Conservation (phyloP, 2,888 invertebrate species). For the Pyrrhia umbra region DNA sequence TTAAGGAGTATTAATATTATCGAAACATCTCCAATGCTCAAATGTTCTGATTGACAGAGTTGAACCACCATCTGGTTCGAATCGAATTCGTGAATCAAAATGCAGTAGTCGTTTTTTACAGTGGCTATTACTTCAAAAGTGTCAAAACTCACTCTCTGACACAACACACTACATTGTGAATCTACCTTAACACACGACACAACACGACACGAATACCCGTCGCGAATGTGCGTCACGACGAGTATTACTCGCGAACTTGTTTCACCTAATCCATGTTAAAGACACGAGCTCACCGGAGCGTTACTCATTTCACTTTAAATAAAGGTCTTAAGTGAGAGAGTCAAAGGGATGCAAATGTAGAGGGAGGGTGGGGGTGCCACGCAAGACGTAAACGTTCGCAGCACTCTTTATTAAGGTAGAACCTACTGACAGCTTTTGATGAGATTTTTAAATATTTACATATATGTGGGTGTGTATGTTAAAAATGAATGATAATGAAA, state of each 20-base stretch:
- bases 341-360: constrained; percentile 60
- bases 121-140: too few species aligned
- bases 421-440: constrained; percentile 11
- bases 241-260: constrained; percentile 26
- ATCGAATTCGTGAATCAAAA: too few species aligned
- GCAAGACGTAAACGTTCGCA: constrained; percentile 33
- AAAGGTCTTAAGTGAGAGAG: constrained; percentile 41
- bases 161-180: not conserved
- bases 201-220: not conserved
- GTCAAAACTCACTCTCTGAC: too few species aligned
- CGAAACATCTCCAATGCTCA: too few species aligned
- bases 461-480: not conserved
- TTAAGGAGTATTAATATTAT: too few species aligned
- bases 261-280: constrained; percentile 39
- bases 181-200: constrained; percentile 11
- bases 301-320: constrained; percentile 59
- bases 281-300: constrained; percentile 45
- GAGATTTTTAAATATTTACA: constrained; percentile 19
- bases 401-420: constrained; percentile 23
- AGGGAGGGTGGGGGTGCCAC: not conserved
- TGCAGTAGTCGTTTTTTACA: too few species aligned
- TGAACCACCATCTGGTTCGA: too few species aligned
- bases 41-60: too few species aligned
- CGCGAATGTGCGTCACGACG: constrained; percentile 26
- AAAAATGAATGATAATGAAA: not conserved